Evolutionary conservation across 2,888 invertebrate species (phyloP).

Genomic region (Acanthoscelides obtectus): DNA sequence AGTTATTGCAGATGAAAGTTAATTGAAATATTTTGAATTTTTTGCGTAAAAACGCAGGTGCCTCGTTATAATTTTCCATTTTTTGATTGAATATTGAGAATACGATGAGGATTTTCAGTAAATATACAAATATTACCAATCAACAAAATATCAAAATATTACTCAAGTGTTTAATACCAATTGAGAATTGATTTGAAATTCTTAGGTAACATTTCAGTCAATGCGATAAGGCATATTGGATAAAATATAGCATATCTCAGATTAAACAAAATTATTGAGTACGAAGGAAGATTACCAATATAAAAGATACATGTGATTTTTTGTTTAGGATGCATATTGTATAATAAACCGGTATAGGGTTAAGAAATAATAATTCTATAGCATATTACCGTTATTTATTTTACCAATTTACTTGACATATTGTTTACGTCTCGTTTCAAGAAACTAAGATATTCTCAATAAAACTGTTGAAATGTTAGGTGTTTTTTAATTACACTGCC

Average conservation of each 20-base stretch:
- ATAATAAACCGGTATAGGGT: slow-evolving; percentile 14
- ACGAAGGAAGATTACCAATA: not conserved
- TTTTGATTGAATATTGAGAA: not conserved
- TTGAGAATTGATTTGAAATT: too few species aligned
- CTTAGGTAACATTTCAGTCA: too few species aligned
- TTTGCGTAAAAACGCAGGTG: not conserved
- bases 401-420: not conserved
- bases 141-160: too few species aligned
- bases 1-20: not conserved
- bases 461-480: not conserved
- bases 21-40: not conserved
- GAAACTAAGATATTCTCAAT: not conserved
- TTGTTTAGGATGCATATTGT: slow-evolving; percentile 13
- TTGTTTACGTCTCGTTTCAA: not conserved
- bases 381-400: not conserved
- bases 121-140: too few species aligned
- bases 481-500: not conserved
- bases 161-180: too few species aligned
- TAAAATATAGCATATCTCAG: not conserved
- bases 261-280: not conserved
- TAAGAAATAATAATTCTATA: not conserved
- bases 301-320: not conserved
- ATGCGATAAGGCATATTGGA: too few species aligned
- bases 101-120: too few species aligned
- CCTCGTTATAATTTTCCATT: not conserved